Conservation (phyloP, 2,113 vertebrate species). For the Hemicordylus capensis region DNA sequence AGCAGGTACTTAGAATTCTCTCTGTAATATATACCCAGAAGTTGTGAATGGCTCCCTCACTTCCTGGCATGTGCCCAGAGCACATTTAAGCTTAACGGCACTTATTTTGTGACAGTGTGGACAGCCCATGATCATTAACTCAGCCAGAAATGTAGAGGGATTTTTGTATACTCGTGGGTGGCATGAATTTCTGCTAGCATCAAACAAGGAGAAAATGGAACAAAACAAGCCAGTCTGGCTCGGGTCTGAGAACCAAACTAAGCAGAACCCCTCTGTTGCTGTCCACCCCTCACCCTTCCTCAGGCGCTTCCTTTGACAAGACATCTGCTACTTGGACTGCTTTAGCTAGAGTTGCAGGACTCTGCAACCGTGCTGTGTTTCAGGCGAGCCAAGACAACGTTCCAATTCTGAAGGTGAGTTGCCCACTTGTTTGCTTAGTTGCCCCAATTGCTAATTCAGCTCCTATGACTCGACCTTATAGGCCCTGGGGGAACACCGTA, state of each 20-base stretch:
- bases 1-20: background rate
- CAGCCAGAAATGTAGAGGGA: background rate
- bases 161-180: background rate
- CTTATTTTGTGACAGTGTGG: background rate
- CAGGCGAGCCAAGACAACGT: conserved; percentile 82
- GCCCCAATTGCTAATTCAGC: background rate
- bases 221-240: background rate
- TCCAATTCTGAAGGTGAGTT: conserved; percentile 81
- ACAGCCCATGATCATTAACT: background rate
- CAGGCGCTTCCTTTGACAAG: conserved; percentile 84
- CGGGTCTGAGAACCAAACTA: no score
- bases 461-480: background rate
- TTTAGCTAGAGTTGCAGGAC: conserved; percentile 79
- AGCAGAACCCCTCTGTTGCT: background rate
- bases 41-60: background rate
- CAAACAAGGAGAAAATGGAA: background rate
- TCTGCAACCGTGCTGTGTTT: conserved; percentile 84
- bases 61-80: background rate
- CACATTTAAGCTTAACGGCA: background rate
- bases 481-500: background rate
- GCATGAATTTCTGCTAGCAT: background rate
- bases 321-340: conserved; percentile 78
- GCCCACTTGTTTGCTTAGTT: background rate
- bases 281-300: background rate
- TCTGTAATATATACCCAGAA: background rate